Evolutionary conservation across 2,888 invertebrate species (phyloP).

Genomic region (Zelleria hepariella): DNA sequence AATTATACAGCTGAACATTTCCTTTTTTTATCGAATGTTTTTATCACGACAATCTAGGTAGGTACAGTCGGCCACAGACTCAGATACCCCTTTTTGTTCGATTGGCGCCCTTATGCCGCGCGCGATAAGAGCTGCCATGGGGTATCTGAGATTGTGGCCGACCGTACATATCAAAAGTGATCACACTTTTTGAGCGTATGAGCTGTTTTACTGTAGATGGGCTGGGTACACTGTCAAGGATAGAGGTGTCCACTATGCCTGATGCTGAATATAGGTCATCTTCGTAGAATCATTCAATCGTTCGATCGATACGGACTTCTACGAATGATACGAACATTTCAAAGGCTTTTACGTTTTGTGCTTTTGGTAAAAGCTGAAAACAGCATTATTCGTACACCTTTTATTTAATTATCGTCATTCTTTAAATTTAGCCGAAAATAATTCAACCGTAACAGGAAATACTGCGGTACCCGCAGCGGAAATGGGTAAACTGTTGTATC

Average conservation of each 20-base stretch:
- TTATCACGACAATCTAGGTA: no score
- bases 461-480: background rate
- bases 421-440: background rate
- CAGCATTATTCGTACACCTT: no score
- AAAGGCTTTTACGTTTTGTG: no score
- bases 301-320: background rate
- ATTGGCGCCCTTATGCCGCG: no score
- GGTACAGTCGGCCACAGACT: no score
- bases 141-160: no score
- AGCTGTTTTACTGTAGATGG: background rate
- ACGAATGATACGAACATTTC: background rate
- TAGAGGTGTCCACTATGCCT: background rate
- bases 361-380: no score
- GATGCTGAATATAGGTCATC: background rate
- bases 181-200: background rate
- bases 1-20: no score
- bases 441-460: background rate
- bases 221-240: background rate
- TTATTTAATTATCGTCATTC: background rate
- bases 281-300: background rate
- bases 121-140: no score
- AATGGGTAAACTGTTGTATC: background rate
- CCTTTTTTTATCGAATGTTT: no score
- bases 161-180: no score
- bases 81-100: no score